Percentiles rank a stretch among this genome's conserved stretches.
phyloP scores from a whole-genome alignment of 2,888 invertebrate genomes.

The Drosophila kuntzei region DNA sequence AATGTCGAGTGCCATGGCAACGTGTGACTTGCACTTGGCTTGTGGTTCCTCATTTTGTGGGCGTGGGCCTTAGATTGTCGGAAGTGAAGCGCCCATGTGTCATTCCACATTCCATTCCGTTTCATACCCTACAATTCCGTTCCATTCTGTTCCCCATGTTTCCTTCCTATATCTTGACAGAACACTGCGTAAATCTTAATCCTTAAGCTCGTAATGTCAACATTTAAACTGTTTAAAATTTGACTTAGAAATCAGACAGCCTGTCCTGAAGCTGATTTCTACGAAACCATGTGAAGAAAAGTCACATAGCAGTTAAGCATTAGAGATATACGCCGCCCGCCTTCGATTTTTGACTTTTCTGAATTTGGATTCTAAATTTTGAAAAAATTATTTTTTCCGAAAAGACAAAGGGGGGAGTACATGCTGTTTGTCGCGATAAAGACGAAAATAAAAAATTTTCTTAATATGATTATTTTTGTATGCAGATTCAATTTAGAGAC shows the following conservation, averaged over 20 bases:
- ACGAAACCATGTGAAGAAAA: not conserved
- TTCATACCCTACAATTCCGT: constrained; percentile 20
- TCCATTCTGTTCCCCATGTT: constrained; percentile 20
- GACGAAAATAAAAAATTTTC: no score
- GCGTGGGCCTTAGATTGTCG: constrained; percentile 63
- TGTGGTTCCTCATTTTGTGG: constrained; percentile 58
- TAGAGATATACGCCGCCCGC: no score
- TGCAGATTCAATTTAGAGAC: no score
- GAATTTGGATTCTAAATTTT: no score
- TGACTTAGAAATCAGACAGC: not conserved
- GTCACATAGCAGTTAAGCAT: not conserved
- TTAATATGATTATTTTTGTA: no score
- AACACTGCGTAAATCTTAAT: constrained; percentile 74
- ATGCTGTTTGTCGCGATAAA: no score
- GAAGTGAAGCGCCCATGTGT: constrained; percentile 72
- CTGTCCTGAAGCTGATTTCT: not conserved
- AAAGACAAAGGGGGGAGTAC: no score
- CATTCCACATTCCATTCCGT: constrained; percentile 23
- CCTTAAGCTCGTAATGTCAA: constrained; percentile 42
- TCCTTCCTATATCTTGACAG: constrained; percentile 49
- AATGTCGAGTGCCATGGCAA: constrained; percentile 64
- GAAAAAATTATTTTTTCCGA: no score
- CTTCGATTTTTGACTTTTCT: no score
- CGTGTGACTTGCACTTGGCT: constrained; percentile 67
- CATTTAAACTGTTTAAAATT: constrained; percentile 29